Evolutionary conservation across 53 echinoderm and acorn worm genomes (phyloP), one percentile per base, ranked within the genome.

Genomic region (Zoroaster sp.): DNA sequence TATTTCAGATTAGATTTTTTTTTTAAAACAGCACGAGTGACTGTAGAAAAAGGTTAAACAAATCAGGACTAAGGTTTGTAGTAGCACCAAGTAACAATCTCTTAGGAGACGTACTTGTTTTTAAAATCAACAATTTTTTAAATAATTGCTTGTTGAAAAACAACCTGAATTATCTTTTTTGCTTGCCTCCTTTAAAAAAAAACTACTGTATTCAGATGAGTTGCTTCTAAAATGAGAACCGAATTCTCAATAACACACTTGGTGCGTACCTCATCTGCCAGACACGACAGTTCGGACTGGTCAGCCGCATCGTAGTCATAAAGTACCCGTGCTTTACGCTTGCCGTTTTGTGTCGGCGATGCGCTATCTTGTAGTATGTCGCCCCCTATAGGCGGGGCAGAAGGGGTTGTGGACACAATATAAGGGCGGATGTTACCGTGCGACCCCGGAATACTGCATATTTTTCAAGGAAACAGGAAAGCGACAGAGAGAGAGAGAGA

Each of bases 291-390:
- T 80, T 99, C 99, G 1, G 96, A 93, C 36, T 91, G 77, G 55
- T 99, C 99, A 1, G 94, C 91, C 33, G 99, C 99, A 83, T 99
- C 99, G 75, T 99, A 99, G 88, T 99, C 99, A 87, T 98, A 98
- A 66, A 98, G 93, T 47, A 94, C 99, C 86, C 94, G 94, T 79
- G 99, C 99, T 77, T 94, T 96, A 78, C 93, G 86, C 83, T 88
- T 92, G 80, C 93, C 96, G 44, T 91, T 92, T 79, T 94, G 93
- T 69, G 93, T 78, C 3, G 80, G 87, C 18, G 91, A 72, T 53
- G 83, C 82, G 87, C 87, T 90, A 44, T 92, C 94, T n/a, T 81
- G 87, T 31, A 77, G 88, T 66, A 93, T 67, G 73, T 70, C 80
- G 77, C 80, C 83, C 32, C 92, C 90, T 74, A 91, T 89, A 42